Conservation (phyloP, 2,113 vertebrate genomes). For the Dipodomys ordii region DNA sequence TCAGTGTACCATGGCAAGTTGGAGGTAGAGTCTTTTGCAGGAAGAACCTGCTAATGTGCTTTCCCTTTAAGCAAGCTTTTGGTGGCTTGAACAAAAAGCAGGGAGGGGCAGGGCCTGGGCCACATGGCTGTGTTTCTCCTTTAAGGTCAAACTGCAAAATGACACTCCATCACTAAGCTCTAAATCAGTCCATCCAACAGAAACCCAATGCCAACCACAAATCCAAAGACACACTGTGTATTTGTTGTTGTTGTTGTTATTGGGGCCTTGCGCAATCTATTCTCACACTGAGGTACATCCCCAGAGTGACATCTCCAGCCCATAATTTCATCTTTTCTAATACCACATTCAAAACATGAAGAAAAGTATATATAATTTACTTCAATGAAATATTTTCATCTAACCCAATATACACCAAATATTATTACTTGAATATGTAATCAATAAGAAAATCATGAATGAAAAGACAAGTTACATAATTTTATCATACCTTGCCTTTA, state of each 20-base stretch:
- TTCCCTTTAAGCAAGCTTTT: not conserved
- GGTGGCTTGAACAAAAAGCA: not conserved
- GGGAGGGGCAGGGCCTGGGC: fast-evolving
- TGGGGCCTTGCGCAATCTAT: too few relatives aligned
- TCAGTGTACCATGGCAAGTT: not conserved
- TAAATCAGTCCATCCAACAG: not conserved
- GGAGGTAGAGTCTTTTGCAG: not conserved
- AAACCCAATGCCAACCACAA: not conserved
- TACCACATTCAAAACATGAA: not conserved
- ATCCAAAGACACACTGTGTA: not conserved
- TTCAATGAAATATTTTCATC: not conserved
- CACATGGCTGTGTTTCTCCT: not conserved
- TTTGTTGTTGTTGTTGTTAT: too few relatives aligned
- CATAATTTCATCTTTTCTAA: not conserved
- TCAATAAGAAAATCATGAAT: not conserved
- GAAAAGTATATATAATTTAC: not conserved
- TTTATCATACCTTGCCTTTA: not conserved
- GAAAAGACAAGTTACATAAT: not conserved
- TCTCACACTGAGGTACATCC: too few relatives aligned
- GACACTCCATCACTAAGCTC: not conserved
- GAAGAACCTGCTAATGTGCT: too few relatives aligned
- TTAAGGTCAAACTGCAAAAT: not conserved
- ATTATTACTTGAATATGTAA: not conserved
- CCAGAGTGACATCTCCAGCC: too few relatives aligned
- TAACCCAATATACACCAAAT: not conserved